Evolutionary conservation across 1,140 invertebrate species (phyloP), one percentile per base, ranked within the genome.

Genomic region (Chironomus tepperi): DNA sequence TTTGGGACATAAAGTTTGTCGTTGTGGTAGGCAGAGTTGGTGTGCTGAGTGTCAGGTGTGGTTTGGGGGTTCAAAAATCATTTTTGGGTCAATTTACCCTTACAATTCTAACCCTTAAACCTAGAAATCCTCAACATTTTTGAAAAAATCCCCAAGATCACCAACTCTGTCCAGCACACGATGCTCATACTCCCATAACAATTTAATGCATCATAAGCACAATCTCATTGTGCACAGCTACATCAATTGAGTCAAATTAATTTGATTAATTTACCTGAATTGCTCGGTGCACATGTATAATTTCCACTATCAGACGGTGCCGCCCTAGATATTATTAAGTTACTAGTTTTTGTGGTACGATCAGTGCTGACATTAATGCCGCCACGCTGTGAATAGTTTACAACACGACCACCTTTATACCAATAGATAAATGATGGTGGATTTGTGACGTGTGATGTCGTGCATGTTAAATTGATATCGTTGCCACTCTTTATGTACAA

Each of bases 401-500:
- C 91, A 72, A 94, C 91, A 78, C 90, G 87, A 5, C 88, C 88
- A 73, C 92, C 93, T 77, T 92, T 90, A 82, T 95, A 94, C 94
- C 94, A 96, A 82, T 94, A 93, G 82, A 96, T 95, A 83, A 93
- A 95, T 78, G 89, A 89, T 57, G 93, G 93, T 16, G 93, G 93
- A 77, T 93, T 92, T 0, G 93, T 92, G 34, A 92, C 93, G 80
- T 94, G 90, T 76, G 89, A 86, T 8, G 94, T 93, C 76, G 92
- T 87, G 84, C 94, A 95, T 73, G 93, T 95, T 78, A 96, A 86
- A 84, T 95, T 95, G 80, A 96, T 94, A 85, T 95, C 93, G 77
- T 91, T 93, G 43, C 93, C 93, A 77, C 91, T 93, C 78, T 93
- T 91, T 79, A 95, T 91, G 84, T 91, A 93, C 76, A 94, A 84